Evolutionary conservation across 1,140 invertebrate species (phyloP).

Genomic region (Sycobia sp.): DNA sequence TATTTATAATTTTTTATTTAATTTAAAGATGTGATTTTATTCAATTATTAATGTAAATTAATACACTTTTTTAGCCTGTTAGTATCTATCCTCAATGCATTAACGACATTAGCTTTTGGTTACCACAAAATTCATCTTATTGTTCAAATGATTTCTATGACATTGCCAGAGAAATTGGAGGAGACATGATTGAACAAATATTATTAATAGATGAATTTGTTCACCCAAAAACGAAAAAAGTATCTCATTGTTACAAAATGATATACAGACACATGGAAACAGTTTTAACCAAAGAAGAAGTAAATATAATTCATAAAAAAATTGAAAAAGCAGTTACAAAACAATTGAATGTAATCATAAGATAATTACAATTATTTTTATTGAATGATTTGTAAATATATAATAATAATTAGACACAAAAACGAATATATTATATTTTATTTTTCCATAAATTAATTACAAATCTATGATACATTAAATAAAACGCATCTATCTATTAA

Average conservation of each 20-base stretch:
- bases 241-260: constrained; percentile 91
- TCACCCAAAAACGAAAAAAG: constrained; percentile 82
- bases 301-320: constrained; percentile 81
- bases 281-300: constrained; percentile 86
- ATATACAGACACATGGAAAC: constrained; percentile 92
- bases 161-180: constrained; percentile 83
- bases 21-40: neutral
- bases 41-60: neutral
- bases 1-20: neutral
- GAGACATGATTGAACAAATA: constrained; percentile 92
- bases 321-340: constrained; percentile 71
- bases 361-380: constrained; percentile 59
- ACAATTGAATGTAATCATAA: constrained; percentile 74
- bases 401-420: constrained; percentile 20
- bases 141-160: constrained; percentile 93
- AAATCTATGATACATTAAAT: constrained; percentile 49
- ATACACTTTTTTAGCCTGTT: constrained; percentile 72
- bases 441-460: constrained; percentile 51
- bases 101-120: constrained; percentile 98
- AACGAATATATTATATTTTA: constrained; percentile 54
- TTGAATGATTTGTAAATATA: constrained; percentile 6
- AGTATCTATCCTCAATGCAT: constrained; percentile 87
- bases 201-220: constrained; percentile 84
- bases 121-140: constrained; percentile 74
- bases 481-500: constrained; percentile 43